phyloP scores from a whole-genome alignment of 2,888 invertebrate species.

The Epsilonema sp. region DNA sequence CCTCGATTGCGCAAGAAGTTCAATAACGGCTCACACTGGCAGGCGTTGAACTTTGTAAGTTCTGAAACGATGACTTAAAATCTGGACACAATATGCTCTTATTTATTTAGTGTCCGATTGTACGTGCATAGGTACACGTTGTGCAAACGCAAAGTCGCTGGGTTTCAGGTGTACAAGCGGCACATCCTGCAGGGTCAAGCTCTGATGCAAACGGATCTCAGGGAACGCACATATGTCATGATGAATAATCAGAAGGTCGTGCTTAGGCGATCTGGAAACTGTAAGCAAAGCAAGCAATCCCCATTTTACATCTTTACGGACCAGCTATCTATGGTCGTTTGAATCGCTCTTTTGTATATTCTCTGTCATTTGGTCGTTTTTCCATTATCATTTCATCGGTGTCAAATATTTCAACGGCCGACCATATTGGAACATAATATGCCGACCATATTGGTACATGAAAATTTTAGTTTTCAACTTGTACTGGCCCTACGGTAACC shows the following conservation, averaged over 20 bases:
- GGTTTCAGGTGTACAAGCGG: slow-evolving; percentile 57
- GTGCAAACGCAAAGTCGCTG: no score
- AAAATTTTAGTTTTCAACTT: slow-evolving; percentile 22
- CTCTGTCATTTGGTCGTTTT: background rate
- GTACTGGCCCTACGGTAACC: slow-evolving; percentile 28
- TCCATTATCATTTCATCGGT: background rate
- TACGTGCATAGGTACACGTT: background rate
- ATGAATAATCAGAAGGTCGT: slow-evolving; percentile 30
- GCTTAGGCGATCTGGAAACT: slow-evolving; percentile 23
- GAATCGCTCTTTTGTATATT: background rate
- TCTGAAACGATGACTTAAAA: no score
- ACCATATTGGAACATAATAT: no score
- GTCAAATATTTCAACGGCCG: no score
- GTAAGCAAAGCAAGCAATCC: slow-evolving; percentile 17
- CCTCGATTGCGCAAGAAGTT: slow-evolving; percentile 18
- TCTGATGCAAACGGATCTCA: slow-evolving; percentile 11
- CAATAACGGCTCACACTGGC: slow-evolving; percentile 26
- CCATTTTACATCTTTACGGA: no score
- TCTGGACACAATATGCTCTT: no score
- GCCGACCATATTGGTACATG: no score
- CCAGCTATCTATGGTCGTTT: no score
- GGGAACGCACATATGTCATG: slow-evolving; percentile 22
- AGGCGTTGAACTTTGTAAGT: slow-evolving; percentile 23
- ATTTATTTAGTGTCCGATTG: background rate
- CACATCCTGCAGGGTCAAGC: slow-evolving; percentile 63